A percentile compares a stretch with the other conserved stretches of the same genome.
Evolutionary conservation across 2,888 invertebrate species (phyloP).

Genomic region (Esperia sulphurella): DNA sequence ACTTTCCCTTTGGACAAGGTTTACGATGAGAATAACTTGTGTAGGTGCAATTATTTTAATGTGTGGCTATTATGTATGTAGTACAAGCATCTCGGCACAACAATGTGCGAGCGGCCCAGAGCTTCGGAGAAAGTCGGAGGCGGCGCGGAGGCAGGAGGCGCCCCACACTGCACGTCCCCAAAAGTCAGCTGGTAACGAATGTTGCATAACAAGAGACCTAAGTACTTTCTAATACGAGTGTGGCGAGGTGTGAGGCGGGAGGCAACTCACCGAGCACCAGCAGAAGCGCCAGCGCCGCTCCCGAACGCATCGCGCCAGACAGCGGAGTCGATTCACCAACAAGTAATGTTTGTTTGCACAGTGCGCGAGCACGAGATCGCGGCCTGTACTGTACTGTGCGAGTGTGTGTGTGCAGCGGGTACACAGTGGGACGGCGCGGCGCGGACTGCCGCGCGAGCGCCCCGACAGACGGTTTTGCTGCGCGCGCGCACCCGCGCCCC

Average conservation of each 20-base stretch:
- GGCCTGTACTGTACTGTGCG: neutral
- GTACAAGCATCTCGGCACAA: too few relatives aligned
- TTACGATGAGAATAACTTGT: too few relatives aligned
- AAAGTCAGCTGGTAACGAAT: neutral
- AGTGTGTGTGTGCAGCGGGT: neutral
- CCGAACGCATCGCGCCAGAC: conserved; percentile 24
- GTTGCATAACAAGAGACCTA: neutral
- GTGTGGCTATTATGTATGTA: too few relatives aligned
- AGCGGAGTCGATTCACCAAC: neutral
- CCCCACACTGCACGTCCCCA: neutral
- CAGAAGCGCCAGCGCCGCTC: conserved; percentile 30
- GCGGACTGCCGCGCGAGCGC: conserved; percentile 25
- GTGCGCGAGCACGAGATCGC: neutral
- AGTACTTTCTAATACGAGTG: neutral
- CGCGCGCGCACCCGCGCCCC: conserved; percentile 14
- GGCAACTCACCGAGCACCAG: conserved; percentile 38
- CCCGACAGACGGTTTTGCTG: conserved; percentile 17
- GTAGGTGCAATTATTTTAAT: too few relatives aligned
- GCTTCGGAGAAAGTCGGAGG: neutral
- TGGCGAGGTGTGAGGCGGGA: too few relatives aligned
- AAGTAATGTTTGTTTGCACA: neutral
- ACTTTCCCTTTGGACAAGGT: too few relatives aligned
- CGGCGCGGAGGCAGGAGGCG: too few relatives aligned
- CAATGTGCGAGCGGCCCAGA: too few relatives aligned
- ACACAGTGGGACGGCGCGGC: conserved; percentile 13